A percentile compares a stretch with the other conserved stretches of the same genome.
Evolutionary conservation across 2,797 vertebrate species (phyloP).

Genomic region (Brachymystax lenok): DNA sequence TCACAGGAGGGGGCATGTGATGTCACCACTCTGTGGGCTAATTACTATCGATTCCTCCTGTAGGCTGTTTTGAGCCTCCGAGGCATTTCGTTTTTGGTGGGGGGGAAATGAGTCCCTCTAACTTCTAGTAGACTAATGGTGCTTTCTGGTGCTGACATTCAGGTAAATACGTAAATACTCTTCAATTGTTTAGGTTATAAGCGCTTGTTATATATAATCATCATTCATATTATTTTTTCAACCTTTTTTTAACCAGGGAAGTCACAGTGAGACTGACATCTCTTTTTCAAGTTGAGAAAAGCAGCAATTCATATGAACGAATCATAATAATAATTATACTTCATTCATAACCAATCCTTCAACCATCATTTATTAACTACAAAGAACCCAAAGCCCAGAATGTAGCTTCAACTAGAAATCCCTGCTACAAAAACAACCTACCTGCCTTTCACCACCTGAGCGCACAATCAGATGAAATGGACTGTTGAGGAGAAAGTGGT

Average conservation of each 20-base stretch:
- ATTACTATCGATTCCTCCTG: background rate
- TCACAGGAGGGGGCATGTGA: background rate
- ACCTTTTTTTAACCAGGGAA: too few species aligned
- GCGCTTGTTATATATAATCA: background rate
- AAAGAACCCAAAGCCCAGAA: background rate
- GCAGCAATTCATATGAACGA: too few species aligned
- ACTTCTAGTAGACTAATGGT: background rate
- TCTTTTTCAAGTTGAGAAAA: too few species aligned
- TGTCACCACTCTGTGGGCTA: background rate
- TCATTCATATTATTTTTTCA: background rate
- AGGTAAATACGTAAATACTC: background rate
- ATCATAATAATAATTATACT: too few species aligned
- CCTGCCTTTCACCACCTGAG: too few species aligned
- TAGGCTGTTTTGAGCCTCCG: background rate
- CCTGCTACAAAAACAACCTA: too few species aligned
- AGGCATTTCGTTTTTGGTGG: background rate
- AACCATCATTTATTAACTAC: background rate
- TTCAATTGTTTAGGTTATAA: background rate
- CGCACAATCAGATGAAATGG: background rate
- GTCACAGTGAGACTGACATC: too few species aligned
- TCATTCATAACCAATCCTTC: too few species aligned
- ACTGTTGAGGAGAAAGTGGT: background rate
- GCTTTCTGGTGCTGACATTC: background rate
- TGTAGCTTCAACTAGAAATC: too few species aligned
- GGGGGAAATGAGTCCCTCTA: background rate